Base-by-base conservation (phyloP, 2,113 vertebrate genomes). In the Alouatta palliata region DNA sequence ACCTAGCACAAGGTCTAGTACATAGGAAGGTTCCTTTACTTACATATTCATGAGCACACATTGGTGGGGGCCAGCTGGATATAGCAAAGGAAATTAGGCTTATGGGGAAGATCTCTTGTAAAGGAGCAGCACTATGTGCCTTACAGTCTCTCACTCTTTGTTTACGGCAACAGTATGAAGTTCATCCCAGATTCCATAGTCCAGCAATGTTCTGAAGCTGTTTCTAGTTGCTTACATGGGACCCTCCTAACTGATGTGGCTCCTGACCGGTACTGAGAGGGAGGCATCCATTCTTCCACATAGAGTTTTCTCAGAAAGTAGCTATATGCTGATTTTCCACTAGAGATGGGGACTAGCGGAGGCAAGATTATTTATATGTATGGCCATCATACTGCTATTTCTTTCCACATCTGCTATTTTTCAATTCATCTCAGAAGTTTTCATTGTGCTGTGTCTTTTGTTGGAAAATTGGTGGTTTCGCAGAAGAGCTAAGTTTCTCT, bases 401-500 rank as follows among this genome's bases (percentile, higher is more conserved):
- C 30, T 90, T 90, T 66, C 76, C 23, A 40, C 25, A 45, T 12
- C 45, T 85, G 20, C 30, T 88, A 64, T 52, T 92, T 95, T n/a
- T 81, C 54, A 64, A 7, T 56, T 68, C 45, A 56, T 49, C 68
- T 84, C 49, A 56, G 56, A 95, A 90, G 45, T 49, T 47, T 77
- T 79, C 20, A 45, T 49, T 95, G 5, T 92, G 30, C 37, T 88
- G 20, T 61, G 6, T 93, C 71, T 95, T 90, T 87, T 91, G 32
- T 45, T 95, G 45, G 49, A 95, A 97, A 77, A 49, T 6, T 84
- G 32, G 35, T 71, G 2, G 25, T 82, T 94, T 95, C 40, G 40
- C 82, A 89, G 56, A 91, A 86, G 91, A 79, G 13, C 52, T 79
- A 45, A 47, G 19, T 93, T 80, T 84, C n/a, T 96, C 76, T 97